These are phyloP conservation scores for Pecten maximus DNA, from an alignment of 2,888 invertebrate genomes.

Conservation along the genomic window DNA sequence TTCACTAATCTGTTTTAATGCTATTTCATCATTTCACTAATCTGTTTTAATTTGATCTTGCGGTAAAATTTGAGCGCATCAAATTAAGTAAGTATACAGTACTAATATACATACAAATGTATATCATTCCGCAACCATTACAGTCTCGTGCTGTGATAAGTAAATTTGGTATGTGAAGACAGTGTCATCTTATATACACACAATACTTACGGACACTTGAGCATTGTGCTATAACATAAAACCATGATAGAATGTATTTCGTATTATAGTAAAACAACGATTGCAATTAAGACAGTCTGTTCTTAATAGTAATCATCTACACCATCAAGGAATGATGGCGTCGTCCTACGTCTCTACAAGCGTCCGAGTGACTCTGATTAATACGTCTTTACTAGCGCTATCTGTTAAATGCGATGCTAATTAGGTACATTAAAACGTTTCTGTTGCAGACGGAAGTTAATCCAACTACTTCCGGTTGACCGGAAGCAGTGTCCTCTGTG, in stretches of 20 bases:
- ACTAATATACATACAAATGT: no score
- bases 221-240: background rate
- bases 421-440: constrained; percentile 15
- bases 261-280: background rate
- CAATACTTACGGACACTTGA: background rate
- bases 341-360: background rate
- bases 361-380: background rate
- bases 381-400: background rate
- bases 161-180: no score
- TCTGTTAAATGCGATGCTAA: constrained; percentile 29
- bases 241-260: background rate
- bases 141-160: no score
- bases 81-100: no score
- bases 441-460: constrained; percentile 32
- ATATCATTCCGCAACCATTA: no score
- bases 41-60: no score
- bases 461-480: constrained; percentile 35
- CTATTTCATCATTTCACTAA: no score
- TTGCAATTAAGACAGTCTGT: background rate
- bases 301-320: background rate
- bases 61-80: no score
- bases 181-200: no score
- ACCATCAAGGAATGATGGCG: background rate
- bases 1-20: no score
- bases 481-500: constrained; percentile 27